phyloP scores from a whole-genome alignment of 2,888 invertebrate species.

The Ochropleura leucogaster region DNA sequence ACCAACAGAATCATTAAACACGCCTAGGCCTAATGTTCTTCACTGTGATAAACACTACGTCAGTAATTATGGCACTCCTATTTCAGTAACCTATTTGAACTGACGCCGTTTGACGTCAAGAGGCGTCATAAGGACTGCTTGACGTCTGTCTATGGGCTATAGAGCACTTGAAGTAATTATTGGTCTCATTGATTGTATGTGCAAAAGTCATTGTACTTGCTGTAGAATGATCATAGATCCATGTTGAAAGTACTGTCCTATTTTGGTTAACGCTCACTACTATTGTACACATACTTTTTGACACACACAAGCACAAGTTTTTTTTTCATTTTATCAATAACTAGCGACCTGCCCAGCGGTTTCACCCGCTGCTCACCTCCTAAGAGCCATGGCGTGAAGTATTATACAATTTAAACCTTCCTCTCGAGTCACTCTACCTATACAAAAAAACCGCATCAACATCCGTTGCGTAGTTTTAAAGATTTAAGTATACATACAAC shows the following conservation, averaged over 20 bases:
- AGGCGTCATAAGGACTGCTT: slow-evolving; percentile 20
- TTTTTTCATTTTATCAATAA: too few relatives aligned
- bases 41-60: slow-evolving; percentile 18
- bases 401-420: too few relatives aligned
- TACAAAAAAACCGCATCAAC: too few relatives aligned
- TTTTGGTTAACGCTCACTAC: not conserved
- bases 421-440: too few relatives aligned
- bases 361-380: too few relatives aligned
- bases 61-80: not conserved
- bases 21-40: not conserved
- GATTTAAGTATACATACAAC: too few relatives aligned
- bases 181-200: slow-evolving; percentile 13
- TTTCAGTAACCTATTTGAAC: not conserved
- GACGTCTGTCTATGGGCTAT: slow-evolving; percentile 21
- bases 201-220: slow-evolving; percentile 18
- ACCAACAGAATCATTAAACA: not conserved
- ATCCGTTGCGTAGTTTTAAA: too few relatives aligned
- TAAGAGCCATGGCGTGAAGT: too few relatives aligned
- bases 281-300: too few relatives aligned
- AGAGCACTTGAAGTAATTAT: slow-evolving; percentile 11
- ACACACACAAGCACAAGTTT: too few relatives aligned
- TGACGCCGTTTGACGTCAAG: slow-evolving; percentile 43
- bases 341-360: too few relatives aligned
- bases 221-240: too few relatives aligned
- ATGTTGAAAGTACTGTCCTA: not conserved